Base-by-base conservation (phyloP, 1,140 invertebrate genomes). In the Drosophila sp. region DNA sequence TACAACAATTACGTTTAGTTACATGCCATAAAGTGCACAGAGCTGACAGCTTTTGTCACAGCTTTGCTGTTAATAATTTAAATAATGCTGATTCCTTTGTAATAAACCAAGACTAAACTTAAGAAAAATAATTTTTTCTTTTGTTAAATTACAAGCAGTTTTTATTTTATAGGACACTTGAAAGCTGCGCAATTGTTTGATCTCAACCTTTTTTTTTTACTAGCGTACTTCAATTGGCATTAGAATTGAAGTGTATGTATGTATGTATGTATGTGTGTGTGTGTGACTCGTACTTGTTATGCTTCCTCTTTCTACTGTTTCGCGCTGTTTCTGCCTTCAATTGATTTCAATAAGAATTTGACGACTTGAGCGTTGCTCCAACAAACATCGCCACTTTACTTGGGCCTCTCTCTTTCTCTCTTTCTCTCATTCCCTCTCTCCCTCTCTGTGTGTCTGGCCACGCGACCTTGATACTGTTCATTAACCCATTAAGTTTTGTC, bases 261-360 rank as follows among this genome's bases (percentile, higher is more conserved):
- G 32, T 43, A n/a, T n/a, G n/a, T n/a, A n/a, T n/a, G n/a, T 21
- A 11, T 58, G 6, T 58, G 40, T 56, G 50, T 71, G 40, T 78
- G 41, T 76, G 32, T 70, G 27, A 53, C 9, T 59, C 38, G 73
- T 48, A 66, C 59, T 63, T 66, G 70, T 83, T 72, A 45, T 84
- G 77, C 57, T 77, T 80, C 72, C 64, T 73, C 81, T 83, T 80
- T 38, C 8, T 11, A 71, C 40, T 46, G 51, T 53, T 74, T 75
- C 50, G 66, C 75, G 61, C 51, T 72, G 43, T 74, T 71, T 58
- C 69, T 80, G 74, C 63, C 50, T 70, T 83, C 79, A 87, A 87
- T 89, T 87, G 83, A 82, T 89, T 89, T 89, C 78, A 87, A 89
- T 83, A 87, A 83, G 76, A 66, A 76, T 82, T 82, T 80, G 84